Conservation (phyloP, 2,888 invertebrate species). For the Actias luna region DNA sequence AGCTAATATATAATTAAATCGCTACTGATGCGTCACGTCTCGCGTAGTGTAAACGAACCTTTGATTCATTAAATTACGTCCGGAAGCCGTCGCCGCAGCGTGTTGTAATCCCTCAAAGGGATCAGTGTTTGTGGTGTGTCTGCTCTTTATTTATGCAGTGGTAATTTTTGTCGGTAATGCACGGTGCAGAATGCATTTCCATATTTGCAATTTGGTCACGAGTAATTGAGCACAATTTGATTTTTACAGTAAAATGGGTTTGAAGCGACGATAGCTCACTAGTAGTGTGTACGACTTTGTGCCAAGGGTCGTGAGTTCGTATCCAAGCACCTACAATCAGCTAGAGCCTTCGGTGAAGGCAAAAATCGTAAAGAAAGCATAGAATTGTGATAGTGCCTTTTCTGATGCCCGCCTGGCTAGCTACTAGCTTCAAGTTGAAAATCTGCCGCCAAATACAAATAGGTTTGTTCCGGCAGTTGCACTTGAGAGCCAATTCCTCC, state of each 20-base stretch:
- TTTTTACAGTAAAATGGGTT: neutral
- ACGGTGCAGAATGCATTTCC: constrained; percentile 13
- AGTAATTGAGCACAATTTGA: neutral
- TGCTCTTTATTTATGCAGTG: constrained; percentile 19
- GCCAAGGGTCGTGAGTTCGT: no score
- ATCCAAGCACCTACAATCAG: no score
- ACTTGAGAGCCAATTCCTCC: no score
- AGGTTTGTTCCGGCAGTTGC: no score
- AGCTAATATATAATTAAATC: neutral
- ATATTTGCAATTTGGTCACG: neutral
- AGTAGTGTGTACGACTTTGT: no score
- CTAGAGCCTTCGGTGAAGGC: no score
- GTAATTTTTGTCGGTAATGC: constrained; percentile 19
- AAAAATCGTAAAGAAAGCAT: no score
- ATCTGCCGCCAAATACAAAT: no score
- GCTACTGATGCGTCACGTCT: neutral
- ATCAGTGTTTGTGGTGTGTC: constrained; percentile 28
- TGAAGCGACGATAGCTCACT: no score
- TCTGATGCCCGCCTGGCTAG: no score
- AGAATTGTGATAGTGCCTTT: no score
- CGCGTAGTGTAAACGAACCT: constrained; percentile 21
- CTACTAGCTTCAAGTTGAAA: no score
- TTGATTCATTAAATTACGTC: constrained; percentile 44
- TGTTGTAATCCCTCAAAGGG: constrained; percentile 37
- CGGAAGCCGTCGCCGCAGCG: constrained; percentile 31